Evolutionary conservation across 2,797 vertebrate species (phyloP).

Genomic region (Sebastes trivittatus): DNA sequence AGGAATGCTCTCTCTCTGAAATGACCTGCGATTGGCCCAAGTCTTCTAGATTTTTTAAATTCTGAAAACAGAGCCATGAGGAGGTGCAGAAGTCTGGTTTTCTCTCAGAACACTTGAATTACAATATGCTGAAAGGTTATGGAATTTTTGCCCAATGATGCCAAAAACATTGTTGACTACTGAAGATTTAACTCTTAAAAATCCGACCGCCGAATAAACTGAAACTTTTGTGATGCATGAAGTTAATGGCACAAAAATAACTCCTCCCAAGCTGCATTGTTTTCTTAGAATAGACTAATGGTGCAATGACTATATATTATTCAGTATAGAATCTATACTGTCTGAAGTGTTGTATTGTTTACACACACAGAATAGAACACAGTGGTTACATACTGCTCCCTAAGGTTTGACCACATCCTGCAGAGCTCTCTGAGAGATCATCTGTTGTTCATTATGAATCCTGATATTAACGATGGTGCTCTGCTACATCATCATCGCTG

Average conservation of each 20-base stretch:
- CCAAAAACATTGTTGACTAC: too few relatives aligned
- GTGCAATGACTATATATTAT: background rate
- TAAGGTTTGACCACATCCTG: background rate
- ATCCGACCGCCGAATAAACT: too few relatives aligned
- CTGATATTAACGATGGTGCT: background rate
- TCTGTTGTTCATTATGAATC: background rate
- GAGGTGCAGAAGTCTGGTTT: too few relatives aligned
- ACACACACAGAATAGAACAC: background rate
- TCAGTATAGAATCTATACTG: background rate
- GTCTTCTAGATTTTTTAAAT: too few relatives aligned
- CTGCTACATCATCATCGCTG: background rate
- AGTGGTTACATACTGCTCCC: background rate
- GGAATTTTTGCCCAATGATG: too few relatives aligned
- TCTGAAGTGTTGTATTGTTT: background rate
- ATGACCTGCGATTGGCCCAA: too few relatives aligned
- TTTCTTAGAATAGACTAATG: too few relatives aligned
- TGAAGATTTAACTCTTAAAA: background rate
- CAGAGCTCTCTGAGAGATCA: background rate
- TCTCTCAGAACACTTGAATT: too few relatives aligned
- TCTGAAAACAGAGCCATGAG: too few relatives aligned
- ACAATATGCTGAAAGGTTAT: too few relatives aligned
- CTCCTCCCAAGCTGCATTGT: background rate
- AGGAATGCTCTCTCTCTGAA: too few relatives aligned
- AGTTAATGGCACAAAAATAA: background rate
- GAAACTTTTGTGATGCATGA: too few relatives aligned